A percentile compares a stretch with the other conserved stretches of the same genome.
Evolutionary conservation across 2,797 vertebrate species (phyloP).

Genomic region (Enteromius treurensis): DNA sequence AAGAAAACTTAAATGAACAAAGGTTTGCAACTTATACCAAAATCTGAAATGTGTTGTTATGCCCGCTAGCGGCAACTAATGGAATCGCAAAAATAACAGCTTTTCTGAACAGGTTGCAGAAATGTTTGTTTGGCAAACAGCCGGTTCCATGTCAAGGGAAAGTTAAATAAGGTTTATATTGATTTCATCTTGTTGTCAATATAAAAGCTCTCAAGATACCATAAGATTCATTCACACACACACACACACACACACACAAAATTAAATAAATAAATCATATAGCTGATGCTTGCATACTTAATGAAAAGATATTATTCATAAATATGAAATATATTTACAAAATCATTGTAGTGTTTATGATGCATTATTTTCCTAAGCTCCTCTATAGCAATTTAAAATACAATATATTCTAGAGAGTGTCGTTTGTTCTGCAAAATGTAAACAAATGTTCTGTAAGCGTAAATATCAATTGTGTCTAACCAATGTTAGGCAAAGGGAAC

Average conservation of each 20-base stretch:
- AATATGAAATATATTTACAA: background rate
- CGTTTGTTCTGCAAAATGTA: too few species aligned
- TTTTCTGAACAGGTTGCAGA: background rate
- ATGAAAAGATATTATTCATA: too few species aligned
- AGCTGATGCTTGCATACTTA: background rate
- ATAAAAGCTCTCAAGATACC: background rate
- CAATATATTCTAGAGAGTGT: too few species aligned
- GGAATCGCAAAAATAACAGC: background rate
- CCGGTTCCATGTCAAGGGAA: background rate
- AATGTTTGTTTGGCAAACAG: background rate
- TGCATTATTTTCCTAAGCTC: background rate
- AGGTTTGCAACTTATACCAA: background rate
- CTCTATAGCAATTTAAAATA: background rate
- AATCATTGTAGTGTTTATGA: background rate
- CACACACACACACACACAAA: too few species aligned
- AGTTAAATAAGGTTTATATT: background rate
- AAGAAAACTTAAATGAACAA: constrained; percentile 1
- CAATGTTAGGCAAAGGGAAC: too few species aligned
- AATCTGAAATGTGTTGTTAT: background rate
- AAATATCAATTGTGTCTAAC: too few species aligned
- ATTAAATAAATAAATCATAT: too few species aligned
- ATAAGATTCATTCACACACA: background rate
- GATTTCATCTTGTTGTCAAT: background rate
- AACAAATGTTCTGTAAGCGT: too few species aligned
- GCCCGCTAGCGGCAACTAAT: background rate